These are phyloP conservation scores for Tachina fera DNA, from an alignment of 2,888 invertebrate genomes.

Conservation along the genomic window DNA sequence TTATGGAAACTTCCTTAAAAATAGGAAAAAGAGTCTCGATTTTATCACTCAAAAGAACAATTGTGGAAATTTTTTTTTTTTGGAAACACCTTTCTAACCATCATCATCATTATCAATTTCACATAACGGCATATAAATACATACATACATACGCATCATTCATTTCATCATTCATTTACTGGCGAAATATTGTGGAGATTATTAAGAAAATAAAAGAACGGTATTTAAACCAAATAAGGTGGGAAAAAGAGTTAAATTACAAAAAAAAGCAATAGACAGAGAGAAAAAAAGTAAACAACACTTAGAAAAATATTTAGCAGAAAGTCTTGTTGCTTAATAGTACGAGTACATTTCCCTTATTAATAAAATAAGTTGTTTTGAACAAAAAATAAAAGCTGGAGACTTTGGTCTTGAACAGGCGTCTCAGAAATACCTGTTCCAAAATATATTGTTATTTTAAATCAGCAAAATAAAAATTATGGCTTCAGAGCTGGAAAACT, in stretches of 20 bases:
- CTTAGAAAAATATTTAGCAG: conserved; percentile 12
- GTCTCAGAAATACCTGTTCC: too few species aligned
- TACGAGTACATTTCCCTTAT: too few species aligned
- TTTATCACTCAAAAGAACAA: conserved; percentile 51
- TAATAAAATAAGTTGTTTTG: too few species aligned
- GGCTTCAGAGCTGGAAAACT: too few species aligned
- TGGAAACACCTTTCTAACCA: conserved; percentile 64
- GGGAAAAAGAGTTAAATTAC: conserved; percentile 69
- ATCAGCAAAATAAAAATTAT: too few species aligned
- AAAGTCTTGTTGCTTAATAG: neutral
- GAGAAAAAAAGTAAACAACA: neutral
- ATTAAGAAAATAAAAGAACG: conserved; percentile 33
- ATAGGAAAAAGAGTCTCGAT: conserved; percentile 55
- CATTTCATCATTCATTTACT: conserved; percentile 10
- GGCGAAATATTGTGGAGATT: conserved; percentile 60
- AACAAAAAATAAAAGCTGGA: too few species aligned
- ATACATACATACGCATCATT: neutral
- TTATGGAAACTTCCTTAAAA: conserved; percentile 66
- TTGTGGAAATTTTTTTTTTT: conserved; percentile 44
- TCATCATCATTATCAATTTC: conserved; percentile 17
- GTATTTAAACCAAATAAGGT: conserved; percentile 60
- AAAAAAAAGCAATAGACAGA: conserved; percentile 21
- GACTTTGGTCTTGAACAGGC: too few species aligned
- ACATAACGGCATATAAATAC: conserved; percentile 55
- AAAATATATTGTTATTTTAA: too few species aligned